Conservation (phyloP, 2,113 vertebrate genomes). For the Chaenocephalus aceratus region DNA sequence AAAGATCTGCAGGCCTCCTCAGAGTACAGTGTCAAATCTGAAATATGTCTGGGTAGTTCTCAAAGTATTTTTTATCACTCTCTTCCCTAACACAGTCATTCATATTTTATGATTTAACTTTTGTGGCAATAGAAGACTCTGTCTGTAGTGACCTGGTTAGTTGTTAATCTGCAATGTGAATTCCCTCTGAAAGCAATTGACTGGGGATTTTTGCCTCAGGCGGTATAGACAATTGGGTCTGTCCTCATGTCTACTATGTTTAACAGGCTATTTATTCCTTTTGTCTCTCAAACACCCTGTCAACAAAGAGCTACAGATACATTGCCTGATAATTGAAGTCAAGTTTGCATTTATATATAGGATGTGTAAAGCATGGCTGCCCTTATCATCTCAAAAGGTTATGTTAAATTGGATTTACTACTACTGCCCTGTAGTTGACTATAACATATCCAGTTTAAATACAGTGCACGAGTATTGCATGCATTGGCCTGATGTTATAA, state of each 20-base stretch:
- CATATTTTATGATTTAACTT: constrained; percentile 49
- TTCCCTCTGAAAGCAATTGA: constrained; percentile 84
- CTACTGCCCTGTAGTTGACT: constrained; percentile 48
- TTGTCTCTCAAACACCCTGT: constrained; percentile 34
- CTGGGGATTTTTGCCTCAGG: constrained; percentile 85
- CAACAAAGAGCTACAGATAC: constrained; percentile 37
- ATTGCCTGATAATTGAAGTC: constrained; percentile 32
- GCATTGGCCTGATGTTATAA: constrained; percentile 30
- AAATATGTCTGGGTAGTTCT: constrained; percentile 19
- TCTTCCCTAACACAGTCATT: neutral
- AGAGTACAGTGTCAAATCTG: constrained; percentile 12
- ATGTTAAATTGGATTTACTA: constrained; percentile 71
- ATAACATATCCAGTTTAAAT: constrained; percentile 32
- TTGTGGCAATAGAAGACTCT: constrained; percentile 19
- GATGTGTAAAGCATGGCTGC: constrained; percentile 48
- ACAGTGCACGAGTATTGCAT: constrained; percentile 30
- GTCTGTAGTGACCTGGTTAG: constrained; percentile 78
- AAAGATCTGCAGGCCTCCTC: constrained; percentile 40
- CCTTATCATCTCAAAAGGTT: constrained; percentile 43
- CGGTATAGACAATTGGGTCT: constrained; percentile 84
- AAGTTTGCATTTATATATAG: constrained; percentile 18
- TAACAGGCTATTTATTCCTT: constrained; percentile 56
- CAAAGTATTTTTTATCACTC: constrained; percentile 5
- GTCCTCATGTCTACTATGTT: constrained; percentile 75
- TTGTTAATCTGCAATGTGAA: constrained; percentile 86